Base-by-base conservation (phyloP, 1,140 invertebrate genomes). In the Mizuhopecten yessoensis region DNA sequence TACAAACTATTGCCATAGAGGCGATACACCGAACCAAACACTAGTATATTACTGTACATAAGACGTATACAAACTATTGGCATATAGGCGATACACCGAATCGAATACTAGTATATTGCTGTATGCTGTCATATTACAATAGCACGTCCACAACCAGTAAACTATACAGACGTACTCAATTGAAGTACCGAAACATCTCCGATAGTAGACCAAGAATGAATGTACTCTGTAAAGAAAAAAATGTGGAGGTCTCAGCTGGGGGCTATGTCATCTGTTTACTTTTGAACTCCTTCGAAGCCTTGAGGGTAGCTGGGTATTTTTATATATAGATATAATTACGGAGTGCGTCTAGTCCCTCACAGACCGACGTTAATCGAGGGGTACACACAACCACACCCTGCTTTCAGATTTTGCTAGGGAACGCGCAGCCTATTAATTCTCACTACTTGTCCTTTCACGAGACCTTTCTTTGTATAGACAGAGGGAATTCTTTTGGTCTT, bases 241-340 rank as follows among this genome's bases (percentile, higher is more conserved):
- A 13, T 39, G 13, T 39, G 36, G 45, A 49, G n/a, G n/a, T 29
- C 57, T 75, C 57, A 75, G 57, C n/a, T 75, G 57, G 57, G 57
- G 57, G 57, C 57, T 75, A 75, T 75, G 57, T 75, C 57, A 75
- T 75, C 57, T 75, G 57, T 75, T 75, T 75, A 75, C 57, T 29
- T 75, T 75, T n/a, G 57, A 75, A 75, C 29, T 75, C 57, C 57
- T 17, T 3, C n/a, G 57, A 23, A 75, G 23, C 29, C 10, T 75
- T 75, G 11, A 75, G 57, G 57, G 57, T 75, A 29, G 57, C 29
- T 75, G n/a, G 57, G 11, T 75, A 57, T 11, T 57, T 57, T 57
- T 57, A 17, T 11, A 11, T 39, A 7, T 13, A 39, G 13, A n/a
- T n/a, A 75, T 75, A 75, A 75, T 75, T 75, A 75, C 57, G 9